Evolutionary conservation across 2,888 invertebrate genomes (phyloP).

Genomic region (Dioctria linearis): DNA sequence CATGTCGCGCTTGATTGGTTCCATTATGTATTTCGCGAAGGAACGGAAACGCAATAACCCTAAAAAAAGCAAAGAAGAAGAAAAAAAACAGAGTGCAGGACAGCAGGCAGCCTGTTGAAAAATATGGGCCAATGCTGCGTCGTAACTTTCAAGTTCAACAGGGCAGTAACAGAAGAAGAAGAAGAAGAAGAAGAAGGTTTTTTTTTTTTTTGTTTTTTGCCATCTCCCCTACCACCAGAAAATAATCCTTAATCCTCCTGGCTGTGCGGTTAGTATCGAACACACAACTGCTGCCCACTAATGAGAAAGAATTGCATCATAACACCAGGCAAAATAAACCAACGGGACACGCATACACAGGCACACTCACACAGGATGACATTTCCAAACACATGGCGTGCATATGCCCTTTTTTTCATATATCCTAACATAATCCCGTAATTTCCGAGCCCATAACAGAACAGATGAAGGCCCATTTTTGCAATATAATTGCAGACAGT

Average conservation of each 20-base stretch:
- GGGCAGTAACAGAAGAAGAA: neutral
- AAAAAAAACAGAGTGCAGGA: neutral
- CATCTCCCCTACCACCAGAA: neutral
- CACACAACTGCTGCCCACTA: neutral
- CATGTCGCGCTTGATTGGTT: constrained; percentile 48
- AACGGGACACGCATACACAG: neutral
- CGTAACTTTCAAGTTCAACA: constrained; percentile 44
- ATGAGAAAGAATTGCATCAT: neutral
- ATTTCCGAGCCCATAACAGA: neutral
- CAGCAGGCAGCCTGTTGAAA: neutral
- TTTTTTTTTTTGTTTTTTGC: neutral
- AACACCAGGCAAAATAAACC: neutral
- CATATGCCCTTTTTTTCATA: neutral
- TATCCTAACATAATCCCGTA: neutral
- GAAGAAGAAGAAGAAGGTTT: constrained; percentile 36
- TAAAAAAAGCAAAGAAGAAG: constrained; percentile 26
- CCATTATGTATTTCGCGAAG: neutral
- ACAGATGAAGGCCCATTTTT: neutral
- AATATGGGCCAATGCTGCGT: constrained; percentile 47
- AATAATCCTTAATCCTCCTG: neutral
- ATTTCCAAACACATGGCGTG: neutral
- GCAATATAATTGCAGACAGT: constrained; percentile 14
- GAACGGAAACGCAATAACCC: constrained; percentile 39
- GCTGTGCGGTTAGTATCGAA: neutral
- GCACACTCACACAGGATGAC: constrained; percentile 7